phyloP scores from a whole-genome alignment of 1,140 invertebrate species.

The Ceratoteleas bidentatus region DNA sequence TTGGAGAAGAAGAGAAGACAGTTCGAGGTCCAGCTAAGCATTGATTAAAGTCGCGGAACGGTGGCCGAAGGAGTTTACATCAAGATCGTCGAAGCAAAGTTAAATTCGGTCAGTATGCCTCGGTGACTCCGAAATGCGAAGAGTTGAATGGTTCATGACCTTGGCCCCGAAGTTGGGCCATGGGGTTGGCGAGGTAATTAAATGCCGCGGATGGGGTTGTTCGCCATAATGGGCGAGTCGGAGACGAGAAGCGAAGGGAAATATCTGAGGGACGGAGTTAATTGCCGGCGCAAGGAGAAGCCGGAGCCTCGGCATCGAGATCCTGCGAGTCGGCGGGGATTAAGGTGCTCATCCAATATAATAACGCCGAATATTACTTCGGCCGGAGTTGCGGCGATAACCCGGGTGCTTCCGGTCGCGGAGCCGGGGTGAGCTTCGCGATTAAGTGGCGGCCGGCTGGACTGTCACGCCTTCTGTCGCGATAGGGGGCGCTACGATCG shows the following conservation, averaged over 20 bases:
- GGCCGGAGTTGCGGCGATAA: slow-evolving; percentile 27
- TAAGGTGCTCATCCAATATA: slow-evolving; percentile 76
- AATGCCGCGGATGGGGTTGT: slow-evolving; percentile 80
- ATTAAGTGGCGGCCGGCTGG: too few relatives aligned
- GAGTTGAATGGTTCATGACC: slow-evolving; percentile 80
- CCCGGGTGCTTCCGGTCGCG: slow-evolving; percentile 7
- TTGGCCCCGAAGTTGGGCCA: slow-evolving; percentile 78
- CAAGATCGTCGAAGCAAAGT: slow-evolving; percentile 67
- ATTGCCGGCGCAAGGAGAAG: slow-evolving; percentile 75
- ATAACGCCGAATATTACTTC: slow-evolving; percentile 49
- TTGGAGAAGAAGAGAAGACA: too few relatives aligned
- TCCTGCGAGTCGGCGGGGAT: slow-evolving; percentile 64
- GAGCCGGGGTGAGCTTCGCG: slow-evolving; percentile 1
- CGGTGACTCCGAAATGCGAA: slow-evolving; percentile 73
- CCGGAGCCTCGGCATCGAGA: slow-evolving; percentile 68
- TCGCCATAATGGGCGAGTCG: slow-evolving; percentile 75
- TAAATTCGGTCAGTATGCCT: slow-evolving; percentile 80
- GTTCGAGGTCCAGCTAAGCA: neutral
- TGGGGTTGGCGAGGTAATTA: slow-evolving; percentile 80
- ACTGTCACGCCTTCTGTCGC: too few relatives aligned
- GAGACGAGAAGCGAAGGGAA: slow-evolving; percentile 68
- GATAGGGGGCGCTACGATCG: slow-evolving; percentile 18
- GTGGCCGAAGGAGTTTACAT: slow-evolving; percentile 43
- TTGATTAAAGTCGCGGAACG: slow-evolving; percentile 11
- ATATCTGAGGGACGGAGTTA: slow-evolving; percentile 77